Conservation (phyloP, 2,888 invertebrate species). For the Megastigmus dorsalis region DNA sequence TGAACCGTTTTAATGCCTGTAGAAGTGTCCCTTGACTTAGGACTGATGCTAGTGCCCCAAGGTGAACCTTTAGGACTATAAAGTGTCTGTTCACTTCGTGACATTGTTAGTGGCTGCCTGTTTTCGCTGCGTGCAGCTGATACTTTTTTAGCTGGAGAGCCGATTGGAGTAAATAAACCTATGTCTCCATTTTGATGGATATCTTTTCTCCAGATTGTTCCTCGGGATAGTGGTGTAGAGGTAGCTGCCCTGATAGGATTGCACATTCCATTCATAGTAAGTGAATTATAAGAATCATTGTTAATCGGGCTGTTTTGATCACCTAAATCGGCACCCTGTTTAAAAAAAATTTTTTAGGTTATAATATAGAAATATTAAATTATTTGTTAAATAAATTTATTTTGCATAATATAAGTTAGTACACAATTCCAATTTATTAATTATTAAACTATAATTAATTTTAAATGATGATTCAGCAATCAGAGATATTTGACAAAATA, state of each 20-base stretch:
- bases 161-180: constrained; percentile 31
- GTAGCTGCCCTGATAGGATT: constrained; percentile 54
- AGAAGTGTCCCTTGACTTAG: constrained; percentile 64
- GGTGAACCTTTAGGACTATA: constrained; percentile 63
- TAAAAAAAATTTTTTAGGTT: too few species aligned
- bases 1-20: constrained; percentile 66
- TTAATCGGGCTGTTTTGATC: constrained; percentile 34
- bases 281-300: constrained; percentile 27
- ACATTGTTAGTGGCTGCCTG: constrained; percentile 44
- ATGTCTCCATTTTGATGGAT: constrained; percentile 58
- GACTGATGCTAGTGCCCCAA: constrained; percentile 66
- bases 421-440: too few species aligned
- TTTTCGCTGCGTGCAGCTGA: constrained; percentile 52
- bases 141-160: constrained; percentile 48
- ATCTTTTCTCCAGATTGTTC: constrained; percentile 54
- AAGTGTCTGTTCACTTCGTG: constrained; percentile 58
- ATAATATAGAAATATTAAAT: too few species aligned
- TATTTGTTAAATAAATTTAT: too few species aligned
- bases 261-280: constrained; percentile 46
- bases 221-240: constrained; percentile 61
- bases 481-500: too few species aligned
- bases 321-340: constrained; percentile 28
- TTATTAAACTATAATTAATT: too few species aligned
- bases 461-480: too few species aligned
- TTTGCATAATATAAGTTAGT: too few species aligned